Base-by-base conservation (phyloP, 1,140 invertebrate genomes). In the Trachymyrmex cornetzi region DNA sequence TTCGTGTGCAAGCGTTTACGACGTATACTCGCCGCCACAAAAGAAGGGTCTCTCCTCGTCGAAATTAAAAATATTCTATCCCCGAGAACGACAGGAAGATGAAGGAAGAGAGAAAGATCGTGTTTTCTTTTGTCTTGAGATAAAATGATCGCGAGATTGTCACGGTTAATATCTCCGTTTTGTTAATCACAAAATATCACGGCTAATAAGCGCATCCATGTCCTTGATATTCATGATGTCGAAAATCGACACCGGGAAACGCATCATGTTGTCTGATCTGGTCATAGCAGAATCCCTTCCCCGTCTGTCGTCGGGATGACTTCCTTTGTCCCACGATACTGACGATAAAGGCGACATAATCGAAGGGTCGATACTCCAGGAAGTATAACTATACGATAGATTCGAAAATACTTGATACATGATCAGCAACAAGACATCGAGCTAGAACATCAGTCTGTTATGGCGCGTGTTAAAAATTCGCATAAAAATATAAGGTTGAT, bases 301-400 rank as follows among this genome's bases (percentile, higher is more conserved):
- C 48, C 30, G 14, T 34, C 50, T 57, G 57, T 69, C 50, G 67
- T 71, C 69, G 69, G 53, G 24, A 85, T 61, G 71, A 85, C 59
- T 57, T n/a, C 53, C 85, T 90, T 89, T 89, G 88, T 90, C 27
- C 85, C 3, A n/a, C 27, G 59, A 89, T 64, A 74, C 82, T 57
- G 50, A 11, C 53, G 84, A 84, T 87, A 90, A 87, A 84, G 87
- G 85, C 80, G 79, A 87, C 61, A 87, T 89, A 86, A 89, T 89
- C 85, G 88, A 89, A 87, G 85, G 85, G 85, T 89, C 88, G 85
- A 87, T 72, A 86, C 61, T 90, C 85, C 44, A 57, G 69, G 30
- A 57, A 74, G 64, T 77, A 44, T 44, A 44, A 44, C 11, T 44
- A 44, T 82, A 89, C 82, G 87, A 89, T 71, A 61, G 63, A 88